A percentile compares a stretch with the other conserved stretches of the same genome.
These are phyloP conservation scores for Oscheius sp. DNA, from an alignment of 1,140 invertebrate genomes.

Conservation along the genomic window DNA sequence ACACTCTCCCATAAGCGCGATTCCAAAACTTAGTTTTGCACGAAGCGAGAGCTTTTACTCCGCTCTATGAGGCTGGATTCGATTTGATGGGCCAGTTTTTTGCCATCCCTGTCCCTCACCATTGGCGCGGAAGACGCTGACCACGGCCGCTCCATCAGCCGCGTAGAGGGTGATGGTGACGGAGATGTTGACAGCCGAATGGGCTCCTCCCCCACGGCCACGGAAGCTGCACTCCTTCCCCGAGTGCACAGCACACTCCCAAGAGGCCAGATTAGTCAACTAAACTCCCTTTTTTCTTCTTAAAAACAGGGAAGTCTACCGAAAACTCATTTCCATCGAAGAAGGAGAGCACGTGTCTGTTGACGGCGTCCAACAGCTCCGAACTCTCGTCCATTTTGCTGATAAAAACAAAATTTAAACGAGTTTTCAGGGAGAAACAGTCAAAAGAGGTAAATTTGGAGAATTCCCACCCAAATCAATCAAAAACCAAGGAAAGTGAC, in stretches of 20 bases:
- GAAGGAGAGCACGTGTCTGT: neutral
- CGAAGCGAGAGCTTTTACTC: too few species aligned
- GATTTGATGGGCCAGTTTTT: too few species aligned
- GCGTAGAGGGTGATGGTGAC: neutral
- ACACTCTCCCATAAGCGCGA: too few species aligned
- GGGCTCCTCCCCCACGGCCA: neutral
- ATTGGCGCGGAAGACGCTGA: neutral
- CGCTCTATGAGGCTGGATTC: too few species aligned
- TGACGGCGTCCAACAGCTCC: neutral
- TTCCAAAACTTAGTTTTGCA: too few species aligned
- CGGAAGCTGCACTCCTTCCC: neutral
- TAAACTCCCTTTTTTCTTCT: neutral
- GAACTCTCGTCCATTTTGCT: neutral
- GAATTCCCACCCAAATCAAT: too few species aligned
- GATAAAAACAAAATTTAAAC: neutral
- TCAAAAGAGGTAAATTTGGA: too few species aligned
- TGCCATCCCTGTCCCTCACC: too few species aligned
- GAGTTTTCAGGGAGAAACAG: too few species aligned
- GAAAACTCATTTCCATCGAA: neutral
- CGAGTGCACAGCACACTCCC: neutral
- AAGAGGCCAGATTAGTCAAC: neutral
- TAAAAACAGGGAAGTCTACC: neutral
- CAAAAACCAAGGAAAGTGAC: too few species aligned
- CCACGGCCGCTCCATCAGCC: neutral
- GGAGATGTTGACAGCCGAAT: neutral